Evolutionary conservation across 2,797 vertebrate genomes (phyloP).

Genomic region (Eulemur coronatus): DNA sequence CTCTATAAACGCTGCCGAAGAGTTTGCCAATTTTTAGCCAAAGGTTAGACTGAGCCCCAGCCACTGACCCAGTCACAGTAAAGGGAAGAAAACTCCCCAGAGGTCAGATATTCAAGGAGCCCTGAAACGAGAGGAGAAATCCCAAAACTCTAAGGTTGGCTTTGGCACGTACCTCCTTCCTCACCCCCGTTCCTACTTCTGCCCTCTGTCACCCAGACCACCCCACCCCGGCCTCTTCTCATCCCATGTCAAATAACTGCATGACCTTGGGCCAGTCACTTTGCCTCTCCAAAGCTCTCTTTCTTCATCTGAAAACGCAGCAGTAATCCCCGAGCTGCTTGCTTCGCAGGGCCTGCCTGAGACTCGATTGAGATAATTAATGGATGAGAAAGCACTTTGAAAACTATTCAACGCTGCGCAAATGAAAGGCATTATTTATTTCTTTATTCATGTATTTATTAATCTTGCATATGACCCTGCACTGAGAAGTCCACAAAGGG

Average conservation of each 20-base stretch:
- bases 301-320: neutral
- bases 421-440: slow-evolving; percentile 24
- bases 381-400: neutral
- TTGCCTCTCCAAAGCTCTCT: neutral
- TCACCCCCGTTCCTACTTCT: neutral
- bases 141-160: neutral
- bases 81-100: neutral
- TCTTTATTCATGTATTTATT: neutral
- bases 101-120: neutral
- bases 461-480: neutral
- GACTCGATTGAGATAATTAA: neutral
- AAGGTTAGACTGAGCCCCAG: neutral
- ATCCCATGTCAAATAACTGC: neutral
- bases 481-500: neutral
- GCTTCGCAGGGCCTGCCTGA: neutral
- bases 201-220: neutral
- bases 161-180: neutral
- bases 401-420: neutral
- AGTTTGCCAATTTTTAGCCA: neutral
- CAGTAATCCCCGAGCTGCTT: neutral
- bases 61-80: neutral
- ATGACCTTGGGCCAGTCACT: neutral
- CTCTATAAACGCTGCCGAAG: neutral
- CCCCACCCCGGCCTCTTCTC: neutral
- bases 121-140: neutral